These are phyloP conservation scores for Sylvia atricapilla DNA, from an alignment of 2,113 vertebrate genomes.

Conservation along the genomic window DNA sequence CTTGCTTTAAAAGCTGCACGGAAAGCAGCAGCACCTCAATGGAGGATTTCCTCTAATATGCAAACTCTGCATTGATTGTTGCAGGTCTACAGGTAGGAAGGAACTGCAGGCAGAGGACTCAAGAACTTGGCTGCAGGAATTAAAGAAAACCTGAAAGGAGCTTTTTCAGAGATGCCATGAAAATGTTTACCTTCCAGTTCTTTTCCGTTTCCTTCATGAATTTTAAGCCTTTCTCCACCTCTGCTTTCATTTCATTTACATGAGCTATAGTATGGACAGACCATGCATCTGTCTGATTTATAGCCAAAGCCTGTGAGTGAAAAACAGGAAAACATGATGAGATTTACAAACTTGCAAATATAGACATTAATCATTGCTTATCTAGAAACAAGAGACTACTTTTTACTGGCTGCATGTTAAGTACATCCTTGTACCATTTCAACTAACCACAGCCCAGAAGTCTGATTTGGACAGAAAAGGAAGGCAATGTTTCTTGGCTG, in stretches of 20 bases:
- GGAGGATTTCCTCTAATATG: background rate
- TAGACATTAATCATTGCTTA: background rate
- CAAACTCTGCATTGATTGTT: background rate
- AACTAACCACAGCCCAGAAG: background rate
- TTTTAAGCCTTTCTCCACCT: slow-evolving; percentile 81
- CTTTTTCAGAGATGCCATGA: background rate
- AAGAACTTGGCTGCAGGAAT: background rate
- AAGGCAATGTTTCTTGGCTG: background rate
- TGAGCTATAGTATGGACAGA: slow-evolving; percentile 89
- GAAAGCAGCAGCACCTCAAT: background rate
- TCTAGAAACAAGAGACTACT: background rate
- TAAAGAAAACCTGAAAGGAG: background rate
- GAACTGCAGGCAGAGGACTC: background rate
- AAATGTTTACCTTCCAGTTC: slow-evolving; percentile 85
- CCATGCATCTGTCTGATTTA: slow-evolving; percentile 84
- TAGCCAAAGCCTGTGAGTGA: slow-evolving; percentile 75
- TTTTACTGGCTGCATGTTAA: background rate
- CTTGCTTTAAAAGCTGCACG: background rate
- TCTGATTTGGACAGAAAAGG: background rate
- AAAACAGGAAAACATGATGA: background rate
- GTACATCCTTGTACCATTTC: background rate
- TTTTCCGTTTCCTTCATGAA: slow-evolving; percentile 86
- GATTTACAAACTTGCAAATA: background rate
- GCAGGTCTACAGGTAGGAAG: background rate
- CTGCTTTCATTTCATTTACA: slow-evolving; percentile 89